These are phyloP conservation scores for Parotia lawesii DNA, from an alignment of 2,113 vertebrate genomes.

Conservation along the genomic window DNA sequence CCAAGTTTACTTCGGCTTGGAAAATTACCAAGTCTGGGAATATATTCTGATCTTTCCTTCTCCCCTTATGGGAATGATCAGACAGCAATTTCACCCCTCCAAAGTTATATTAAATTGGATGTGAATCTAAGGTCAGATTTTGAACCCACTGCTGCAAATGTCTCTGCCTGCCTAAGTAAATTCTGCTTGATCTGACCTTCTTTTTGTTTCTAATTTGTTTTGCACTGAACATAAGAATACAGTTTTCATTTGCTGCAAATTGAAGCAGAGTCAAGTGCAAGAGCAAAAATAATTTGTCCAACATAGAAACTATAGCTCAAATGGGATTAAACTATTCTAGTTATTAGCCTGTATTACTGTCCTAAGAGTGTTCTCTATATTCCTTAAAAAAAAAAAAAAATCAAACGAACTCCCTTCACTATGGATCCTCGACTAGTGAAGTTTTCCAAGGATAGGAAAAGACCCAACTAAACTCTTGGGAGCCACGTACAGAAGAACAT, in stretches of 20 bases:
- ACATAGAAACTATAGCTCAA: background rate
- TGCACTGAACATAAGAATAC: background rate
- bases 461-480: background rate
- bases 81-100: background rate
- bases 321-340: background rate
- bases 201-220: background rate
- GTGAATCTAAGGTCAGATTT: background rate
- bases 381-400: background rate
- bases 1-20: background rate
- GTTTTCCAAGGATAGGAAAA: background rate
- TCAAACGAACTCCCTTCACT: background rate
- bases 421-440: background rate
- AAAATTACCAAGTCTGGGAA: background rate
- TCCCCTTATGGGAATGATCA: background rate
- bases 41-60: background rate
- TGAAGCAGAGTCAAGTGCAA: background rate
- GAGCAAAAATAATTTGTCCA: background rate
- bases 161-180: background rate
- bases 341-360: background rate
- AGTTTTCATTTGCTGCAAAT: background rate
- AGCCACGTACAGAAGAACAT: fast-evolving
- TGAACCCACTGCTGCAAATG: background rate
- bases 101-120: background rate
- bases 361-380: background rate
- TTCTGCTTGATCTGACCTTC: slow-evolving; percentile 4